A percentile compares a stretch with the other conserved stretches of the same genome.
Conservation (phyloP, 1,140 invertebrate species). For the Dendrolimus punctatus region DNA sequence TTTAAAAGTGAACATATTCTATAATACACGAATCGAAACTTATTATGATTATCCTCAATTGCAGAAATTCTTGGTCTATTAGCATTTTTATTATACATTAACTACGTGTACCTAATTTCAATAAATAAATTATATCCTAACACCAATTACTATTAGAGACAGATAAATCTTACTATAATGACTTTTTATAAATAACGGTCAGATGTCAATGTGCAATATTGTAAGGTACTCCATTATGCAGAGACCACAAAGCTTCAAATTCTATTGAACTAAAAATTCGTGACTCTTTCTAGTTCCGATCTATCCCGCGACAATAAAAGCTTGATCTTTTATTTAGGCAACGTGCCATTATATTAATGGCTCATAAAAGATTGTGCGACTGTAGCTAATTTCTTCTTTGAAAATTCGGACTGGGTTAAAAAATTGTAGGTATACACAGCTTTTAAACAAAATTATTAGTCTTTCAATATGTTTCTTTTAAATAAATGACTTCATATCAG, state of each 20-base stretch:
- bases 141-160: background rate
- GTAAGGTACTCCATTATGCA: slow-evolving; percentile 5
- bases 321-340: slow-evolving; percentile 3
- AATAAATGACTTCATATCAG: too few species aligned
- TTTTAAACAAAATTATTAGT: too few species aligned
- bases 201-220: slow-evolving; percentile 10
- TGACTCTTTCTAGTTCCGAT: slow-evolving; percentile 4
- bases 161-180: background rate
- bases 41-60: too few species aligned
- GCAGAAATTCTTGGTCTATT: too few species aligned
- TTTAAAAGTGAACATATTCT: too few species aligned
- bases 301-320: slow-evolving; percentile 1
- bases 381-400: background rate
- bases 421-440: background rate
- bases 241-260: slow-evolving; percentile 3
- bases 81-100: too few species aligned
- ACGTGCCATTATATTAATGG: slow-evolving; percentile 1
- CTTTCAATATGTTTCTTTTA: too few species aligned
- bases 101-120: too few species aligned
- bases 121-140: background rate
- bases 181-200: slow-evolving; percentile 2
- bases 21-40: too few species aligned
- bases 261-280: slow-evolving; percentile 5
- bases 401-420: background rate
- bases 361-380: slow-evolving; percentile 1